phyloP scores from a whole-genome alignment of 2,888 invertebrate species.

The Heteromurus nitidus region DNA sequence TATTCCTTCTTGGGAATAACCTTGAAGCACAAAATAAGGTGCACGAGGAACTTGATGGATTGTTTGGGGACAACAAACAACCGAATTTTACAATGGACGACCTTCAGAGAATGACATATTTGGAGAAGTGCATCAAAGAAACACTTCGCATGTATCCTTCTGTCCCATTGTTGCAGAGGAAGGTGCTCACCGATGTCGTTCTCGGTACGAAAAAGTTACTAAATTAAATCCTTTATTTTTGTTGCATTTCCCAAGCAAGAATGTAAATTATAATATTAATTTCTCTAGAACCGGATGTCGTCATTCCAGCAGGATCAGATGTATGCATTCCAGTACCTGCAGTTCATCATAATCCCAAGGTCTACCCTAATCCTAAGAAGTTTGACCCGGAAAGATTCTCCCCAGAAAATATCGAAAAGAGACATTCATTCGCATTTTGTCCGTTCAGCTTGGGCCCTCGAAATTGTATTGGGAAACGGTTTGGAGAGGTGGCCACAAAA shows the following conservation, averaged over 20 bases:
- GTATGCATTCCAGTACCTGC: not conserved
- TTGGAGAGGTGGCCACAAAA: slow-evolving; percentile 12
- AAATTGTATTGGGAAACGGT: slow-evolving; percentile 4
- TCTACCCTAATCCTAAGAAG: not conserved
- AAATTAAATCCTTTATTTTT: too few species aligned
- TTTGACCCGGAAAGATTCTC: not conserved
- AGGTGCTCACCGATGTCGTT: not conserved
- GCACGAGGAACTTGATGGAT: not conserved
- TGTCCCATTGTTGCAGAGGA: not conserved
- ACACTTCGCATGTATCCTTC: slow-evolving; percentile 5
- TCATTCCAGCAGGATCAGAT: slow-evolving; percentile 6
- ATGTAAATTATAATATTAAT: too few species aligned
- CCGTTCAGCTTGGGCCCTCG: not conserved
- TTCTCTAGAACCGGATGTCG: not conserved
- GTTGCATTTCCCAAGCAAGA: too few species aligned
- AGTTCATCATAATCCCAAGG: not conserved
- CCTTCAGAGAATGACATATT: not conserved
- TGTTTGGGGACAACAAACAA: slow-evolving; percentile 1
- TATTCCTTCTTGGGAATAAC: slow-evolving; percentile 3
- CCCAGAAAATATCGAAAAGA: not conserved
- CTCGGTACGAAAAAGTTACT: not conserved
- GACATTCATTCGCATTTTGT: not conserved
- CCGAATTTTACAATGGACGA: not conserved
- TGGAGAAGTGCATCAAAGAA: slow-evolving; percentile 15
- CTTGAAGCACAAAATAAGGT: slow-evolving; percentile 11